Base-by-base conservation (phyloP, 2,797 vertebrate genomes). In the Microctenopoma stevenorrisi region DNA sequence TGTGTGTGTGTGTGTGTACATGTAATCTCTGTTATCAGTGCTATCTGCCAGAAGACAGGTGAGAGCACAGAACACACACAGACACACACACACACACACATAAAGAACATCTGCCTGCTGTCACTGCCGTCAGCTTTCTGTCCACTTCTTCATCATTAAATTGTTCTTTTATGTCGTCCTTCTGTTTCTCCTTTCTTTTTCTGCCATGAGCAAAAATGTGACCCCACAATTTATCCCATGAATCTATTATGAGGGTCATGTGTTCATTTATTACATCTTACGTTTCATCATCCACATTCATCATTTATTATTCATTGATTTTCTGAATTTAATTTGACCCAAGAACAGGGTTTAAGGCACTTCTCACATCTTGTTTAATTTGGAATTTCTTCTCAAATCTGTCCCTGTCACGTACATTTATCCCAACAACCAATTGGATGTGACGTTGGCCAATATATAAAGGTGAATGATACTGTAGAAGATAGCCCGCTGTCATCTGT, bases 21-120 rank as follows among this genome's bases (percentile, higher is more conserved):
- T 9, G 56, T 86, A 87, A 88, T 92, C 89, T 83, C 83, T 84
- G 86, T 88, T 93, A 92, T 91, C 89, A 83, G 79, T 54, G 59
- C 75, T 86, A 78, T 88, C 81, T 83, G 75, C 79, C 80, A 79
- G 76, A 67, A 70, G 83, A 89, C 90, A 93, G 90, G 90, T 93
- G 91, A 90, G 78, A 78, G 82, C 78, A 79, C 71, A 74, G 11
- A 64, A 56, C 54, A 52, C 51, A 26, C 48, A 70, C 75, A 75
- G 61, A 55, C 57, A 22, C 63, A 63, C 58, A 42, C 42, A 52
- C 51, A 70, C 75, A 73, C 57, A 22, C 63, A 63, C 57, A 40
- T 61, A 52, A 8, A 56, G 68, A 81, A 82, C 42, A 91, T 88
- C 89, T 93, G 87, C 87, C 86, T 86, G 81, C 83, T 85, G 81